These are phyloP conservation scores for Grallaria varia DNA, from an alignment of 2,113 vertebrate genomes.

Conservation along the genomic window DNA sequence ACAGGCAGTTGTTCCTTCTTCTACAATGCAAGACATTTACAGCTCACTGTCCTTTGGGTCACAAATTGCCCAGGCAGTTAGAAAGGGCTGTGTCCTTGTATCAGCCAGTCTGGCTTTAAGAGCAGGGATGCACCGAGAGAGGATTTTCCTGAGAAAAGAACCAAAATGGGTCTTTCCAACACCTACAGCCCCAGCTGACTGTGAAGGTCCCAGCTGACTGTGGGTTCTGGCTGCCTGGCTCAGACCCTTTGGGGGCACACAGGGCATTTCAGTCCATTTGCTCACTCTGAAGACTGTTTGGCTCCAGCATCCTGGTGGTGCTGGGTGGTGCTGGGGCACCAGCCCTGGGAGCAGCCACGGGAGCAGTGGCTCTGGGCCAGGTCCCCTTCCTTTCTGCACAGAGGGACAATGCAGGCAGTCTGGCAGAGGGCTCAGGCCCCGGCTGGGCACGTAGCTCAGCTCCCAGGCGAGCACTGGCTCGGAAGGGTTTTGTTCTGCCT, in stretches of 20 bases:
- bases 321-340: background rate
- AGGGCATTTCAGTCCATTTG: background rate
- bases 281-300: background rate
- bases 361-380: background rate
- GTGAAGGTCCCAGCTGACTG: background rate
- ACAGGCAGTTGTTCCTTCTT: background rate
- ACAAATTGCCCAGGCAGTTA: background rate
- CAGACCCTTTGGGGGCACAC: background rate
- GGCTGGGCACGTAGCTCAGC: background rate
- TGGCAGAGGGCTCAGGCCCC: background rate
- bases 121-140: background rate
- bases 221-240: background rate
- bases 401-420: background rate
- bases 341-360: background rate
- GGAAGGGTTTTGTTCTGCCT: conserved; percentile 9
- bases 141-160: background rate
- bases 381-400: background rate
- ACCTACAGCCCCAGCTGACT: background rate
- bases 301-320: background rate
- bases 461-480: background rate
- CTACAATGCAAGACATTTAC: fast-evolving
- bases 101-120: background rate
- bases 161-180: background rate
- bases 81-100: background rate
- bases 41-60: background rate